These are phyloP conservation scores for Sebastes fasciatus DNA, from an alignment of 2,113 vertebrate species.

Conservation along the genomic window DNA sequence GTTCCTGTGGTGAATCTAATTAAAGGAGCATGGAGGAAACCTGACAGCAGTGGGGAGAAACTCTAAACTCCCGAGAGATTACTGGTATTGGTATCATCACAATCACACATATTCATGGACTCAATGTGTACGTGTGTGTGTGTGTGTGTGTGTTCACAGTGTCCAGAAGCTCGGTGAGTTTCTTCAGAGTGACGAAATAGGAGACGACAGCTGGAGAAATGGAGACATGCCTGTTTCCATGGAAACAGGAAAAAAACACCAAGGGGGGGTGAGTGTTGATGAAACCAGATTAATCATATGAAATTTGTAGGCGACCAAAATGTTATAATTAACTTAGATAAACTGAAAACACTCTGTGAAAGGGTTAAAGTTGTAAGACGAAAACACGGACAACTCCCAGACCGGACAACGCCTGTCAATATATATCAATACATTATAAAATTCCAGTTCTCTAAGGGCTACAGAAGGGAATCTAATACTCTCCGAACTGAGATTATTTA, in stretches of 20 bases:
- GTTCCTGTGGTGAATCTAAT: conserved; percentile 40
- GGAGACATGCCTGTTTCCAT: conserved; percentile 87
- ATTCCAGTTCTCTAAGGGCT: no score
- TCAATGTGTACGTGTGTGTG: conserved; percentile 13
- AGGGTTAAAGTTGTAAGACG: no score
- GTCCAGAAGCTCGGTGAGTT: conserved; percentile 98
- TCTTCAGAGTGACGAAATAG: conserved; percentile 96
- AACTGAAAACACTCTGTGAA: no score
- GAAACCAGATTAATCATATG: background rate
- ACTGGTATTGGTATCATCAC: conserved; percentile 14
- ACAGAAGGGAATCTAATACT: no score
- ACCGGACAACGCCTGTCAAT: no score
- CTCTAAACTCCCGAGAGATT: conserved; percentile 60
- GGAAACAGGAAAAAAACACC: conserved; percentile 91
- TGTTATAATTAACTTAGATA: no score
- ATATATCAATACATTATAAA: no score
- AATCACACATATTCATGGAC: conserved; percentile 5
- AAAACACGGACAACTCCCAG: no score
- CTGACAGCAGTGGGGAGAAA: conserved; percentile 50
- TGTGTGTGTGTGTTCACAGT: conserved; percentile 75
- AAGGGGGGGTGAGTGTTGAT: conserved; percentile 86
- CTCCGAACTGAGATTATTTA: no score
- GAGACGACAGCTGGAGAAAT: conserved; percentile 93
- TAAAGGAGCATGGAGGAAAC: conserved; percentile 47
- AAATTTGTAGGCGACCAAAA: background rate